A percentile compares a stretch with the other conserved stretches of the same genome.
These are phyloP conservation scores for Xiphophorus hellerii DNA, from an alignment of 2,113 vertebrate genomes.

Conservation along the genomic window DNA sequence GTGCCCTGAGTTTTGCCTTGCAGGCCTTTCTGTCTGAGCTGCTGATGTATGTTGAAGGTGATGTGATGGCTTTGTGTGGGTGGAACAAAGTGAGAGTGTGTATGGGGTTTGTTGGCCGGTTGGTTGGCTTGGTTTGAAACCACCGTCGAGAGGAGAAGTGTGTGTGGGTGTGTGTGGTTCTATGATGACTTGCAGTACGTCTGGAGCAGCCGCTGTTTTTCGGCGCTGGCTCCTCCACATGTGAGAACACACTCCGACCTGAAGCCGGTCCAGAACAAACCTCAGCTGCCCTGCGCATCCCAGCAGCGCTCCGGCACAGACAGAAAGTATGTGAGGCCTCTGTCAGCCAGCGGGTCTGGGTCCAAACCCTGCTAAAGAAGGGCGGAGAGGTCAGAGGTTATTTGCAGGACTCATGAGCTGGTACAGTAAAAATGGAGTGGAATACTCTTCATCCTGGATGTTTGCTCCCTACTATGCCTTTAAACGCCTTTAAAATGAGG, in stretches of 20 bases:
- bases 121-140: conserved; percentile 19
- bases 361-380: neutral
- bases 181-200: conserved; percentile 33
- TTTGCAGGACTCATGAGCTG: neutral
- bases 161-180: conserved; percentile 27
- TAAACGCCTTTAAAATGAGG: neutral
- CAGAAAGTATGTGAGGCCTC: conserved; percentile 53
- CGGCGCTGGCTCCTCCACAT: conserved; percentile 23
- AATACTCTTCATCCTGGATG: neutral
- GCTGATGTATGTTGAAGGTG: neutral
- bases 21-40: conserved; percentile 20
- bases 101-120: conserved; percentile 34
- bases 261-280: conserved; percentile 42
- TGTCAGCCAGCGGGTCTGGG: neutral
- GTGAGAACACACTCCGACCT: conserved; percentile 38
- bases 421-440: neutral
- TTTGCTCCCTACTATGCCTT: neutral
- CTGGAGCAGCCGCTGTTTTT: conserved; percentile 56
- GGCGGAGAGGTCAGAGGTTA: neutral
- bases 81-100: conserved; percentile 31
- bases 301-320: conserved; percentile 24
- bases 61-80: conserved; percentile 14
- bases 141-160: conserved; percentile 29
- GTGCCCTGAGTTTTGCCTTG: neutral
- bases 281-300: conserved; percentile 42